phyloP scores from a whole-genome alignment of 2,113 vertebrate genomes.

The Nothobranchius furzeri region DNA sequence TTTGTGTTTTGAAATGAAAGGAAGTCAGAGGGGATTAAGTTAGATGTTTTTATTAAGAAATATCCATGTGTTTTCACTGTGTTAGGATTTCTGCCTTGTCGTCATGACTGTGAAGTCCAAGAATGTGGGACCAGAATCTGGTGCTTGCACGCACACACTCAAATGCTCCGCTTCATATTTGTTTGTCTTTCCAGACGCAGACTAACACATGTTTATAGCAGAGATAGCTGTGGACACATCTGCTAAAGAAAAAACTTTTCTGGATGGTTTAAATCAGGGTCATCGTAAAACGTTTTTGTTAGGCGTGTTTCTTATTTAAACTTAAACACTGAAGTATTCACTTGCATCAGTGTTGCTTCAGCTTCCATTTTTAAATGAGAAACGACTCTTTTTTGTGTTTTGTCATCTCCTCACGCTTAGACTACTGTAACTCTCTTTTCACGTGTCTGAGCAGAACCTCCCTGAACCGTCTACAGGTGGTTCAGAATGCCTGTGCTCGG shows the following conservation, averaged over 20 bases:
- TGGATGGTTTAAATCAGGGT: not conserved
- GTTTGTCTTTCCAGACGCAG: conserved; percentile 3
- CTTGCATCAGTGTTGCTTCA: not conserved
- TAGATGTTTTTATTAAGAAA: not conserved
- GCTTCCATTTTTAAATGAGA: conserved; percentile 9
- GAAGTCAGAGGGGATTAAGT: not conserved
- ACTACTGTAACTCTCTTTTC: no score
- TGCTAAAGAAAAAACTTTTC: not conserved
- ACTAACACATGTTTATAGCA: conserved; percentile 12
- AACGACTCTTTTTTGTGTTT: not conserved
- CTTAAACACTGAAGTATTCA: not conserved
- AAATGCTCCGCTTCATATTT: not conserved
- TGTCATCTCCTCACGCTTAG: no score
- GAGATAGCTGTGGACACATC: not conserved
- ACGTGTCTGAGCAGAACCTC: no score
- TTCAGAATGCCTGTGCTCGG: no score
- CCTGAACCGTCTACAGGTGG: no score
- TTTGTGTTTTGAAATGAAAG: not conserved
- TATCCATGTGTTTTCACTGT: not conserved
- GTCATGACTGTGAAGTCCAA: not conserved
- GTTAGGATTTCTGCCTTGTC: conserved; percentile 7
- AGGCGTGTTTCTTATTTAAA: not conserved
- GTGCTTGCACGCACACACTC: not conserved
- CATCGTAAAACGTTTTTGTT: not conserved
- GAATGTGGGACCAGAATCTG: conserved; percentile 12